Base-by-base conservation (phyloP, 2,113 vertebrate species). In the Mus pahari region DNA sequence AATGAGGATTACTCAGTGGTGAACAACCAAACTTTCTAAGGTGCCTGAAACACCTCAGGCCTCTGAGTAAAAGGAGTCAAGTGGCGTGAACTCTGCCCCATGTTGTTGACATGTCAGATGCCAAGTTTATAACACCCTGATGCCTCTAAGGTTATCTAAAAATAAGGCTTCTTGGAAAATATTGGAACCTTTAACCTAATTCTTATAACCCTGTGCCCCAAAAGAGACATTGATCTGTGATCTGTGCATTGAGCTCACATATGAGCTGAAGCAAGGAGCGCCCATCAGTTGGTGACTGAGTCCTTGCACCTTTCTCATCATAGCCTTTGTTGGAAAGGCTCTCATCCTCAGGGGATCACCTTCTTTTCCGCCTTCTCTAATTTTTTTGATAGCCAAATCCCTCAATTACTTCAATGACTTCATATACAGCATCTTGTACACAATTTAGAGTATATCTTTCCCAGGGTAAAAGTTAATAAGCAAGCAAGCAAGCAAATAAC, bases 101-200 rank as follows among this genome's bases (percentile, higher is more conserved):
- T 86, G 92, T 74, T 95, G 73, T 6, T 94, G 45, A 50, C 50
- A 86, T 53, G 31, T 88, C 71, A 95, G 64, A 31, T 78, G 19
- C 13, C 33, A 24, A 90, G 0, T 84, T 92, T 95, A 94, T 94
- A 94, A 70, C 60, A 71, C 50, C 45, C 2, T 73, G 66, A 60
- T 73, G 4, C 16, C 83, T 45, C 62, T 94, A 77, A 26, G 90
- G 36, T 88, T 92, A 42, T 58, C 90, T 84, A 68, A 92, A 92
- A 96, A 70, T 39, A 84, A 94, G 50, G 95, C 8, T 26, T 91
- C 70, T 96, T 95, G 48, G 86, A 79, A 92, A 91, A 78, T 66
- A 64, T 91, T 82, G 17, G 14, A 28, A 20, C 19, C 62, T 87
- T 94, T 74, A 82, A 73, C 36, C 86, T 91, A 55, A 83, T 58